Base-by-base conservation (phyloP, 53 echinoderm and acorn worm genomes). In the Glandiceps talaboti region DNA sequence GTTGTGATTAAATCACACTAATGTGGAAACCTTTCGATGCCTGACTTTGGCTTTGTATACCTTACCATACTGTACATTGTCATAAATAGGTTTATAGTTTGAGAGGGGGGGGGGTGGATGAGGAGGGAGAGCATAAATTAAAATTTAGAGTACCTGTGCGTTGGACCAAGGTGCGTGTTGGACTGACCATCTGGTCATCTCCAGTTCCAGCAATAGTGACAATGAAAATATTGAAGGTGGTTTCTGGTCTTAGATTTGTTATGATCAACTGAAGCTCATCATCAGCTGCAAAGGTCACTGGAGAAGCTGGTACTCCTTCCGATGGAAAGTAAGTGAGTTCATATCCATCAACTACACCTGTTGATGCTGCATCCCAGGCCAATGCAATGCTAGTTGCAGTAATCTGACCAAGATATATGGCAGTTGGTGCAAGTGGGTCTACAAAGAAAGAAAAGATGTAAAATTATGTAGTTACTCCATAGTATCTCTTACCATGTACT, bases 351-450 rank as follows among this genome's bases (percentile, higher is more conserved):
- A 30, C 28, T 0, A 30, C 14, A 6, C 32, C 25, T 25, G 28
- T 29, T n/a, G 30, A n/a, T 25, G 28, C 79, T 29, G 32, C 27
- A 33, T 79, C 83, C 87, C 87, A 87, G 80, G 45, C 82, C 30
- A 83, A 25, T 33, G 30, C 76, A 31, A 87, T 83, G 20, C 33
- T 31, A 0, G 87, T 73, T 20, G 83, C 78, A 0, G 83, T 79
- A 28, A 76, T 28, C 10, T 82, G 80, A 28, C 87, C 87, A 30
- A 83, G 27, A 1, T 74, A 75, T 0, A 87, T 74, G 26, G 29
- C 26, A 0, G 83, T 83, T 1, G 80, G 80, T 1, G 27, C 14
- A 1, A 76, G 28, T 20, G 80, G 31, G 1, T 14, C 86, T 86
- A 33, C 26, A 73, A 32, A 33, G 33, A 78, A 73, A 45, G 76